Evolutionary conservation across 2,797 vertebrate species (phyloP), one percentile per base, ranked within the genome.

Genomic region (Harpagifer antarcticus): DNA sequence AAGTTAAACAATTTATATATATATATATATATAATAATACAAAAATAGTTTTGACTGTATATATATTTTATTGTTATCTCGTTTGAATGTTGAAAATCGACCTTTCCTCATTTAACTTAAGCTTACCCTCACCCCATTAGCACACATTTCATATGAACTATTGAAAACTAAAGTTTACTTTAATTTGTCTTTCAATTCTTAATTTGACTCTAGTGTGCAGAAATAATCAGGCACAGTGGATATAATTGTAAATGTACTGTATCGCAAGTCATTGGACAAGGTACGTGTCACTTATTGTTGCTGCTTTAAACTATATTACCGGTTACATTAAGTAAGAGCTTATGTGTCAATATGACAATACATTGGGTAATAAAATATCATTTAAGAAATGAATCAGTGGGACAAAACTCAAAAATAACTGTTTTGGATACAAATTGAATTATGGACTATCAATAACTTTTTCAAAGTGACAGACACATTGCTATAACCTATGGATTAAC

Each of bases 131-230:
- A 27, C 48, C 61, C 65, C 31, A 33, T 70, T 3, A n/a, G 20
- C 52, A 71, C 52, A 67, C 19, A 62, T 4, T 15, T 16, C n/a
- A 50, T 17, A 66, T 67, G 17, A 40, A 16, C 14, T 17, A n/a
- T 2, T 43, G 4, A n/a, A 62, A 45, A 15, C 12, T 0, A 3
- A 31, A 0, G 9, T 69, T 70, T 60, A 58, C 31, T 43, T 73
- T 40, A 1, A 0, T 27, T 61, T 44, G 16, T 12, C 40, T 47
- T 37, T 9, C 33, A 44, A 42, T 31, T 23, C 15, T 9, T 55
- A 17, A 17, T 50, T 45, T 37, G 9, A 9, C 7, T 37, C 8
- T 9, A 2, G 33, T 37, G 33, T 37, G 6, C 33, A 37, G 33
- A 37, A 37, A 65, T 56, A 5, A 40, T 20, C 16, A 3, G 20